These are phyloP conservation scores for Proisotoma minuta DNA, from an alignment of 2,888 invertebrate genomes.

Conservation along the genomic window DNA sequence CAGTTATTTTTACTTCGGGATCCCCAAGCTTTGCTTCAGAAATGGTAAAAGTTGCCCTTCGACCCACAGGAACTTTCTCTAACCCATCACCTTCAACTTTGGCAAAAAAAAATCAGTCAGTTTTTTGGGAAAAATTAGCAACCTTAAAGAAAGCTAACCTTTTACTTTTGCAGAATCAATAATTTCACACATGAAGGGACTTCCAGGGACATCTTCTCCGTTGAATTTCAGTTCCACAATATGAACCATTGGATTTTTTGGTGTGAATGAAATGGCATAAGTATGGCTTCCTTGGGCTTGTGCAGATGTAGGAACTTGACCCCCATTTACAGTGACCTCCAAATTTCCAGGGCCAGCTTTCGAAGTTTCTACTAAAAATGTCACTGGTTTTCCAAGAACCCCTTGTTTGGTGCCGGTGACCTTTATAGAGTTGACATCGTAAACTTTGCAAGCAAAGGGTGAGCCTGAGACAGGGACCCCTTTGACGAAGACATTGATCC, in stretches of 20 bases:
- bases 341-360: slow-evolving; percentile 97
- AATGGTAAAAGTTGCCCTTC: slow-evolving; percentile 76
- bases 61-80: slow-evolving; percentile 84
- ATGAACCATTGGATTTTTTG: slow-evolving; percentile 82
- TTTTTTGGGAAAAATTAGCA: no score
- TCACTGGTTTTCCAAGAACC: slow-evolving; percentile 83
- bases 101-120: no score
- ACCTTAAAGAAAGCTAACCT: no score
- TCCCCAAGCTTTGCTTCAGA: slow-evolving; percentile 65
- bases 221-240: slow-evolving; percentile 94
- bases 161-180: slow-evolving; percentile 78
- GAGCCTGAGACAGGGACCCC: slow-evolving; percentile 61
- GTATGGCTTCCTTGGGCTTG: slow-evolving; percentile 94
- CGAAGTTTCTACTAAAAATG: slow-evolving; percentile 88
- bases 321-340: slow-evolving; percentile 97
- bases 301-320: slow-evolving; percentile 91
- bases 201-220: slow-evolving; percentile 88
- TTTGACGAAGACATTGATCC: slow-evolving; percentile 64
- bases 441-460: slow-evolving; percentile 91
- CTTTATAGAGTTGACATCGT: slow-evolving; percentile 88
- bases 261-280: slow-evolving; percentile 95
- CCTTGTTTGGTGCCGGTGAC: slow-evolving; percentile 86
- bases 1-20: slow-evolving; percentile 74
- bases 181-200: slow-evolving; percentile 74
- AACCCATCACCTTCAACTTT: slow-evolving; percentile 73